These are phyloP conservation scores for Pocillopora grandis DNA, from an alignment of 92 coral and sea anemone genomes.

Conservation along the genomic window DNA sequence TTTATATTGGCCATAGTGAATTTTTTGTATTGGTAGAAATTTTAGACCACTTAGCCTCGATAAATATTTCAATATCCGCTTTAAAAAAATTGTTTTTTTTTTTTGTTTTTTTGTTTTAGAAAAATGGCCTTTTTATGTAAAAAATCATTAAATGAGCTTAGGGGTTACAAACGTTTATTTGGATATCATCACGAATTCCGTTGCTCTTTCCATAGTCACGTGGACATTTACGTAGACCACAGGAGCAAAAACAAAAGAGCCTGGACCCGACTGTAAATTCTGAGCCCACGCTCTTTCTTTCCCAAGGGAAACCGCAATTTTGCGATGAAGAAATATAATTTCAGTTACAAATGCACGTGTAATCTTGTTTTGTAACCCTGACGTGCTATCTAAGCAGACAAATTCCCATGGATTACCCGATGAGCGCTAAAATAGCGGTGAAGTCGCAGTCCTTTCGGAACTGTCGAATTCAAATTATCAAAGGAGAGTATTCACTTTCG, in stretches of 20 bases:
- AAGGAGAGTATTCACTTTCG: conserved; percentile 69
- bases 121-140: no score
- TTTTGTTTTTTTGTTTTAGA: no score
- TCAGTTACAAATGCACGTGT: conserved; percentile 47
- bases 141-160: no score
- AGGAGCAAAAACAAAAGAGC: not conserved
- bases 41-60: no score
- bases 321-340: conserved; percentile 29
- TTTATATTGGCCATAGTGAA: no score
- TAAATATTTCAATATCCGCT: no score
- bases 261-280: not conserved
- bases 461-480: conserved; percentile 71
- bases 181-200: no score
- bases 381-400: not conserved
- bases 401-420: conserved; percentile 77
- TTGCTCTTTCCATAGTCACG: not conserved
- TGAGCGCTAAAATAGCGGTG: conserved; percentile 52
- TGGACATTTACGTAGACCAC: not conserved
- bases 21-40: no score
- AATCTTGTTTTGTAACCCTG: conserved; percentile 13
- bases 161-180: no score
- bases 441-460: conserved; percentile 70
- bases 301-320: conserved; percentile 1
- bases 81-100: no score
- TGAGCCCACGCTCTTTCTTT: conserved; percentile 33